Evolutionary conservation across 2,113 vertebrate genomes (phyloP), one percentile per base, ranked within the genome.

Genomic region (Zingel zingel): DNA sequence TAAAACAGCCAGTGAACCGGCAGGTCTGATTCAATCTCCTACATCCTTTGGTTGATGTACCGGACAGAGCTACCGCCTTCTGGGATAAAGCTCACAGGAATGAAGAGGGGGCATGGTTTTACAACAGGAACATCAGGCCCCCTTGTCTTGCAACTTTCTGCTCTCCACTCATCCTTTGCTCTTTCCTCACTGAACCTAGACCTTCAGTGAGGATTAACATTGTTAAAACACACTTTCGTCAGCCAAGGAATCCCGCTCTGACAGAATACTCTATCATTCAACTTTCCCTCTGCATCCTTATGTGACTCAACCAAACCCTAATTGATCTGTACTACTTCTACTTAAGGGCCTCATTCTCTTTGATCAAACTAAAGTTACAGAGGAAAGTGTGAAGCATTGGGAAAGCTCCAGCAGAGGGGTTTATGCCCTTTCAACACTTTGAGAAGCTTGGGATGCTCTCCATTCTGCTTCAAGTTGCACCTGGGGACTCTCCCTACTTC

Each of bases 331-430:
- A 86, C 84, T 84, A 68, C 86, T 92, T 89, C 88, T 89, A 74
- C 86, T 92, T 86, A 77, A 88, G 88, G 86, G 71, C 77, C 76
- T 56, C 45, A 90, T 90, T 90, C 89, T 83, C 88, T 94, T 94
- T 94, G 90, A 93, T 93, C 81, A 64, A 89, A 81, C 92, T 91
- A 84, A 93, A 91, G 92, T 92, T 92, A 89, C 87, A 91, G 74
- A 86, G 82, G 77, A 83, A 91, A 92, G 91, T 88, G 80, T 56
- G 83, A 78, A 76, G 81, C 86, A 86, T 82, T 81, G 83, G 77
- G 85, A 87, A 80, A 70, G 81, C 83, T 86, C 77, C 87, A 86
- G 76, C 80, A 82, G 81, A 85, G 81, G 85, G 82, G 80, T 79
- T 90, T 87, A 88, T 86, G 84, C 84, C 71, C 88, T 92, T 92